These are phyloP conservation scores for Antigone vipio DNA, from an alignment of 2,113 vertebrate species.

Conservation along the genomic window DNA sequence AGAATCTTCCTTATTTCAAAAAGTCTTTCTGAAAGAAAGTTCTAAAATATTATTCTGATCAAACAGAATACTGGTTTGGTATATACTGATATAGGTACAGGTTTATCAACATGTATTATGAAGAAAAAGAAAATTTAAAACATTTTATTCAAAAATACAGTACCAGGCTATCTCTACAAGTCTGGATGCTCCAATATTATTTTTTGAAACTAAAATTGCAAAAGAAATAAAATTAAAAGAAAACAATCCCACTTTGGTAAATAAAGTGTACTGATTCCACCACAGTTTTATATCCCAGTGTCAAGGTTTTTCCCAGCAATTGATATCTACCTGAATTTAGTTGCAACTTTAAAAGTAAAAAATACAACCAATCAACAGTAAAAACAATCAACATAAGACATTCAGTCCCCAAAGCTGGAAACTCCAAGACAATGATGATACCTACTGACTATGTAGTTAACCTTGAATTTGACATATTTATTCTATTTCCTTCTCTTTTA, in stretches of 20 bases:
- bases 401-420: neutral
- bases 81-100: neutral
- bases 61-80: neutral
- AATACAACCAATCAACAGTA: neutral
- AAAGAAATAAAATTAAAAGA: neutral
- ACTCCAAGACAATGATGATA: neutral
- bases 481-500: neutral
- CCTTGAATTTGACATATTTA: neutral
- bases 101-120: neutral
- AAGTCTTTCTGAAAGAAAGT: neutral
- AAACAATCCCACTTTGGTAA: neutral
- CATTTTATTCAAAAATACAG: neutral
- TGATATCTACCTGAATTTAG: neutral
- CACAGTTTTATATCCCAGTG: neutral
- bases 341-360: neutral
- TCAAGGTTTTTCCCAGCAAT: neutral
- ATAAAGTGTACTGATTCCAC: neutral
- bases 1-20: neutral
- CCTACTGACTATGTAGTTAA: neutral
- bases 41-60: neutral
- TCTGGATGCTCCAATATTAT: neutral
- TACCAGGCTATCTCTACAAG: neutral
- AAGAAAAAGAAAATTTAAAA: neutral
- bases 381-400: neutral
- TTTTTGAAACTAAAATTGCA: neutral